Evolutionary conservation across 37 sponge, comb jelly and placozoan genomes (phyloP), one percentile per base, ranked within the genome.

Genomic region (Haliclona indistincta): DNA sequence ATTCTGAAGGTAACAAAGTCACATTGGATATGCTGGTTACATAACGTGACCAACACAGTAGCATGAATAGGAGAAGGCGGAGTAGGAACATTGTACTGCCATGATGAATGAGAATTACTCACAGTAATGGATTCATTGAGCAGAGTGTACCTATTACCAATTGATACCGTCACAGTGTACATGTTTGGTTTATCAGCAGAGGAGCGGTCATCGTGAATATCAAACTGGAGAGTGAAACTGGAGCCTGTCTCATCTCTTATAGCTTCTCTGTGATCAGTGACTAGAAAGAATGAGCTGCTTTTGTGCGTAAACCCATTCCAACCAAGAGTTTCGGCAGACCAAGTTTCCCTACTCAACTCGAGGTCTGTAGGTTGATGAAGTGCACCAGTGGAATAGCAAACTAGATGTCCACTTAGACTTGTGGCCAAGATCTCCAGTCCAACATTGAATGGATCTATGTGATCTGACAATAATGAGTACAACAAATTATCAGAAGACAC

Each of bases 231-330:
- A 43, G 0, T 28, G 35, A 86, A 86, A 25, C 51, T 67, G 47
- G 54, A n/a, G 0, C 86, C 86, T 32, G 74, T 33, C 20, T 73
- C 54, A 6, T 86, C 86, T 36, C 61, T 25, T 1, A 78, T 77
- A 2, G 20, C 2, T 43, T 75, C 70, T 0, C 43, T 35, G 4
- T 29, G 44, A 3, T 67, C 75, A 0, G 66, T 29, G 20, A 55
- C 58, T 25, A 77, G 15, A 34, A 71, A 51, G 63, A 84, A 77
- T 4, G 78, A 70, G 30, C 43, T 53, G 15, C 43, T 63, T 52
- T 79, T 82, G 75, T 88, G 89, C 0, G 79, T 68, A 30, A 88
- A 88, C 0, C 68, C 42, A 17, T 67, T 82, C 4, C 76, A 63
- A 0, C 70, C 75, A 13, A 61, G 56, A 0, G 84, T 41, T 6